Evolutionary conservation across 2,888 invertebrate species (phyloP).

Genomic region (Cylloceria caligata): DNA sequence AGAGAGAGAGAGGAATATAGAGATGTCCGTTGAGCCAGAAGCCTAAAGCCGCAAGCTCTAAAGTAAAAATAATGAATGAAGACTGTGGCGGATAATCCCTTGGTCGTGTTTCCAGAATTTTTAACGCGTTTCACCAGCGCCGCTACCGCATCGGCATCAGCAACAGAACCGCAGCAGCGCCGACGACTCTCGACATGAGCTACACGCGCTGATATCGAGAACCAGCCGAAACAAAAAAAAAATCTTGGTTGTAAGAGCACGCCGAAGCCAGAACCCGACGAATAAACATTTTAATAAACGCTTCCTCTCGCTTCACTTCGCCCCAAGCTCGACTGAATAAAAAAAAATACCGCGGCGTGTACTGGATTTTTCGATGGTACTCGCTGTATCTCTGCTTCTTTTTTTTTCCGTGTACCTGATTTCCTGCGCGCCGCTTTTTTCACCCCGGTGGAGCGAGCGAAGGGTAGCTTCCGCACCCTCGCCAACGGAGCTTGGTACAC

Average conservation of each 20-base stretch:
- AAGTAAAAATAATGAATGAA: constrained; percentile 67
- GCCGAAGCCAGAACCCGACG: constrained; percentile 56
- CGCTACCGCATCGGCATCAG: constrained; percentile 34
- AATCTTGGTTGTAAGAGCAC: constrained; percentile 24
- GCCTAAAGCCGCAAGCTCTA: constrained; percentile 55
- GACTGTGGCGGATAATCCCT: constrained; percentile 64
- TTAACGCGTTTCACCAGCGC: constrained; percentile 32
- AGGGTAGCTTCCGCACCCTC: constrained; percentile 33
- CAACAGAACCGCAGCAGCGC: constrained; percentile 36
- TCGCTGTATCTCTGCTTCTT: constrained; percentile 16
- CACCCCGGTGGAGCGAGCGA: constrained; percentile 7
- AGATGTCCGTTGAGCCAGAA: constrained; percentile 54
- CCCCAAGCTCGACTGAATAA: constrained; percentile 43
- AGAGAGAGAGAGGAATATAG: constrained; percentile 20
- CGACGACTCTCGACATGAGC: constrained; percentile 46
- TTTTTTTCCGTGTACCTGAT: constrained; percentile 28
- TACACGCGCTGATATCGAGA: constrained; percentile 53
- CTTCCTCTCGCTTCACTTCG: constrained; percentile 48
- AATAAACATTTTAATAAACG: constrained; percentile 78
- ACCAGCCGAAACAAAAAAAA: constrained; percentile 29
- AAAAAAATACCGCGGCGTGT: constrained; percentile 51
- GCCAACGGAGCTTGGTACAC: constrained; percentile 21
- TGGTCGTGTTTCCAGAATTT: constrained; percentile 66
- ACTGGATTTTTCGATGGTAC: constrained; percentile 52
- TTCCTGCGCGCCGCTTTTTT: constrained; percentile 39